These are phyloP conservation scores for Sialis fuliginosa DNA, from an alignment of 2,888 invertebrate species.

Conservation along the genomic window DNA sequence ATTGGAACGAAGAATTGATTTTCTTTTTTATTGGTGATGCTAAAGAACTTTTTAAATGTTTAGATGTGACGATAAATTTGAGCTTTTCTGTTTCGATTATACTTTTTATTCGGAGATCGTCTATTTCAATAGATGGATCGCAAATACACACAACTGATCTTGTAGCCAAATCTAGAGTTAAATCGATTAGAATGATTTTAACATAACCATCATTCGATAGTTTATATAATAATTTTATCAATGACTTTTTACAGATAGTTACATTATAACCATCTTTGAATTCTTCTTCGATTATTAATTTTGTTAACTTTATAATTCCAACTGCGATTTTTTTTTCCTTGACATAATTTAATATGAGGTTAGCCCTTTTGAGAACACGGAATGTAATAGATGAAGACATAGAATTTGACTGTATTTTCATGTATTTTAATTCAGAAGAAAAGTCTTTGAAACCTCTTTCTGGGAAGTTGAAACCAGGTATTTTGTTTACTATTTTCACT, in stretches of 20 bases:
- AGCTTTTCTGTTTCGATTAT: constrained; percentile 43
- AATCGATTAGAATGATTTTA: constrained; percentile 30
- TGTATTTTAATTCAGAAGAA: constrained; percentile 6
- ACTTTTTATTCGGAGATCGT: constrained; percentile 32
- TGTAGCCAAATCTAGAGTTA: constrained; percentile 26
- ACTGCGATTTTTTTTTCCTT: constrained; percentile 39
- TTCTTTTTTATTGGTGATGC: no score
- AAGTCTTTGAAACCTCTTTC: constrained; percentile 9
- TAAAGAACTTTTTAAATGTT: no score
- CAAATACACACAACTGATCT: constrained; percentile 34
- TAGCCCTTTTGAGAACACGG: constrained; percentile 34
- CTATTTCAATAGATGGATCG: constrained; percentile 27
- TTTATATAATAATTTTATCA: constrained; percentile 37
- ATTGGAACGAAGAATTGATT: no score
- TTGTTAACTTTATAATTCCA: constrained; percentile 29
- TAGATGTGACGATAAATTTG: constrained; percentile 22
- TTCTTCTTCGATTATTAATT: constrained; percentile 34
- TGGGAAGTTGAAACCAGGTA: constrained; percentile 4
- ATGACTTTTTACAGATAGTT: constrained; percentile 44
- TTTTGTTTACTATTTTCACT: constrained; percentile 5
- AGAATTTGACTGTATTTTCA: not conserved
- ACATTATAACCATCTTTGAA: constrained; percentile 32
- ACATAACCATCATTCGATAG: constrained; percentile 38
- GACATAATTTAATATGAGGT: constrained; percentile 40
- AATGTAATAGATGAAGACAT: constrained; percentile 19